Percentiles rank a stretch among this genome's conserved stretches.
Conservation (phyloP, 2,113 vertebrate genomes). For the Leucopsar rothschildi region DNA sequence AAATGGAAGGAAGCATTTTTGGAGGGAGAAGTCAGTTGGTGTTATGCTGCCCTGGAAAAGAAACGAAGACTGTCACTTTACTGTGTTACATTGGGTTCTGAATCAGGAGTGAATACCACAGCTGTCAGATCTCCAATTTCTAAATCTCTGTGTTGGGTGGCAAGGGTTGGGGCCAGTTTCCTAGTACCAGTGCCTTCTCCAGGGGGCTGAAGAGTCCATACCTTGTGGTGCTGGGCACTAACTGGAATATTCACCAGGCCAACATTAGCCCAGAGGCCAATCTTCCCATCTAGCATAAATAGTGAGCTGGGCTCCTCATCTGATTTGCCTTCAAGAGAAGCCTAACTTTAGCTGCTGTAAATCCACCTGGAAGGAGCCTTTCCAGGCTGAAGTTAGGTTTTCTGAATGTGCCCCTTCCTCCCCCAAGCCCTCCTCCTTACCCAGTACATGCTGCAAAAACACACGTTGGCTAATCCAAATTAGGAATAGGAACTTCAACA, state of each 20-base stretch:
- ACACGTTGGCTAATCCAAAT: conserved; percentile 9
- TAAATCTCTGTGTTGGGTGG: not conserved
- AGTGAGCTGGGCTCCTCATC: conserved; percentile 24
- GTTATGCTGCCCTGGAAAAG: conserved; percentile 81
- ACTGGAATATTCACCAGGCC: not conserved
- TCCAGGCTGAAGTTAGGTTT: not conserved
- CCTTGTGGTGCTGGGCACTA: conserved; percentile 4
- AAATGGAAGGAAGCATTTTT: conserved; percentile 87
- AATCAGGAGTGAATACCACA: not conserved
- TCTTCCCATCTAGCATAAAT: not conserved
- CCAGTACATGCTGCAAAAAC: conserved; percentile 29
- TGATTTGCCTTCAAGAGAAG: conserved; percentile 30
- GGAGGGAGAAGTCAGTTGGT: conserved; percentile 73
- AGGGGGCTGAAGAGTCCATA: not conserved
- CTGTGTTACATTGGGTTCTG: not conserved
- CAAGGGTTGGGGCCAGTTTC: conserved; percentile 11
- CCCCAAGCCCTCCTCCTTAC: not conserved
- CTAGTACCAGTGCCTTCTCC: conserved; percentile 46
- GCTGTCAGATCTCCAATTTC: not conserved
- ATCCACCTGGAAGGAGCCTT: not conserved
- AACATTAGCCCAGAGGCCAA: not conserved
- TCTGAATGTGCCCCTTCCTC: conserved; percentile 22
- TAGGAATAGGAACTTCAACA: not conserved
- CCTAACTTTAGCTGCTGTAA: conserved; percentile 26
- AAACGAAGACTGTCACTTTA: not conserved